These are phyloP conservation scores for Cariama cristata DNA, from an alignment of 2,113 vertebrate genomes.

Conservation along the genomic window DNA sequence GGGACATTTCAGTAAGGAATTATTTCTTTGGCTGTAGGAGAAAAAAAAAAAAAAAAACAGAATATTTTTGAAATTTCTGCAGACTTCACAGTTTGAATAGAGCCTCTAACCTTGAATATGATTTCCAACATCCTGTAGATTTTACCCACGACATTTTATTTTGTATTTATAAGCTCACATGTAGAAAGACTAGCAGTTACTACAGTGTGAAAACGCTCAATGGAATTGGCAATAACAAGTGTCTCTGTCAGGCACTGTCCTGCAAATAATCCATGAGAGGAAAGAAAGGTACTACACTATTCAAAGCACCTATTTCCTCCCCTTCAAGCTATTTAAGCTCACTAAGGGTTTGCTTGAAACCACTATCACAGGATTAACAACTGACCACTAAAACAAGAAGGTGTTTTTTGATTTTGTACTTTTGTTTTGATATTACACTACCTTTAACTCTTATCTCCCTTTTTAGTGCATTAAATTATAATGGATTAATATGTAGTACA, in stretches of 20 bases:
- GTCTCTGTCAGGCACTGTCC: not conserved
- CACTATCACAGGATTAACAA: not conserved
- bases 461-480: not conserved
- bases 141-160: not conserved
- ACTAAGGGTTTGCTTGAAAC: not conserved
- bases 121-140: not conserved
- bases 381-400: not conserved
- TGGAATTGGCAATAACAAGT: not conserved
- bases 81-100: not conserved
- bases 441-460: not conserved
- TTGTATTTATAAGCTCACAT: not conserved
- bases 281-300: not conserved
- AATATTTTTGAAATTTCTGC: not conserved
- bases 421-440: not conserved
- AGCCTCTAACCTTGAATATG: not conserved
- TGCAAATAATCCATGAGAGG: not conserved
- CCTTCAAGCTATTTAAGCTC: not conserved
- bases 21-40: not conserved
- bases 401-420: not conserved
- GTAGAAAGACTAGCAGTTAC: not conserved
- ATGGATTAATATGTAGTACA: not conserved
- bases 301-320: not conserved
- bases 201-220: not conserved
- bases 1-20: not conserved
- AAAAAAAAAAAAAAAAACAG: not conserved